Base-by-base conservation (phyloP, 2,888 invertebrate genomes). In the Tethea ocularis region DNA sequence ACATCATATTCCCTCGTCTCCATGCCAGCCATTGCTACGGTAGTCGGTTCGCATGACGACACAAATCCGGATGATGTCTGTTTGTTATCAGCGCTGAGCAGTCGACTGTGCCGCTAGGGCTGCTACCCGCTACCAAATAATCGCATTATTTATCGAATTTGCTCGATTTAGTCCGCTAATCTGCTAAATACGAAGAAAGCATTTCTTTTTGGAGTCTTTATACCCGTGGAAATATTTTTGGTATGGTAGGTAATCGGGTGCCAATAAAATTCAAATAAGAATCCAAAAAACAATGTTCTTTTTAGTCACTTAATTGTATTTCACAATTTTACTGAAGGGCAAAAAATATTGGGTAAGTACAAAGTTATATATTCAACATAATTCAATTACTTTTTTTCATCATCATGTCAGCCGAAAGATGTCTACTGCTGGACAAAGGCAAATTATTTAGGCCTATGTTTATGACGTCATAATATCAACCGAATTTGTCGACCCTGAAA, bases 21-120 rank as follows among this genome's bases (percentile, higher is more conserved):
- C 46, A 46, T 20, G 46, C 46, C 46, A 46, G 46, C 46, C 46
- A 46, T 46, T 46, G 46, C 46, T 33, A 54, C 20, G 54, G 17
- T 54, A 72, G 75, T 69, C 74, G 66, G 76, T 86, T 71, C 89
- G 89, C 90, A 84, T 91, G 92, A 91, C 85, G 93, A 84, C 91
- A 87, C 91, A 90, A 93, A 93, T 90, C 93, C 92, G 91, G 91
- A 90, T 93, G 87, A 90, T 90, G 89, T 88, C 88, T 91, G 89
- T 91, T 89, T 91, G 91, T 93, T 93, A 93, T 93, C 93, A 89
- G 91, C 86, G 81, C 78, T 83, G 86, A 83, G 91, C 93, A 93
- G 84, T 87, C 89, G 85, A 78, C 83, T 83, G 82, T 77, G 78
- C 79, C 69, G 15, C 38, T 74, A 87, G 87, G 90, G 90, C 70